Evolutionary conservation across 2,113 vertebrate species (phyloP), one percentile per base, ranked within the genome.

Genomic region (Corythornis madagascariensis): DNA sequence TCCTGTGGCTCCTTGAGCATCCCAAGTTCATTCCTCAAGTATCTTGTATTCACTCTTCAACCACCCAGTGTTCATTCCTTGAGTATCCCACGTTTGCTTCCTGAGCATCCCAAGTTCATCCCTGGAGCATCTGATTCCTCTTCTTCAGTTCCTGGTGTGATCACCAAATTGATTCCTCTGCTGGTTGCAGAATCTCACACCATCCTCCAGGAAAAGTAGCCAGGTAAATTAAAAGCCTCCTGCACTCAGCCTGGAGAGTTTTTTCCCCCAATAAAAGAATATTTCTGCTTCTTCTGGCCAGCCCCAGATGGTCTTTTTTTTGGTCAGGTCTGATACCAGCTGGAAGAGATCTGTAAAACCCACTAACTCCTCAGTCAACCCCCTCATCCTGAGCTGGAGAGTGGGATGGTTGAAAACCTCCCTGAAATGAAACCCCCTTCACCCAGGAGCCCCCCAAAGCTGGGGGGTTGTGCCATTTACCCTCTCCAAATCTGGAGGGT

Each of bases 71-170:
- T 50, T 24, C 22, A 50, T 50, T 50, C 48, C 48, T 24, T 50
- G 4, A 77, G 35, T 11, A 50, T 20, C 47, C 35, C 45, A 14
- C 1, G 14, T 35, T 35, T 1, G 4, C 8, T 67, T 31, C 75
- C 63, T 1, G 3, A 43, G 50, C 19, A 48, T 26, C 53, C 28
- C 42, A 17, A 0, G 1, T 33, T 35, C 1, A 0, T 3, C 33
- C 48, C 67, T 43, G 1, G 2, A 35, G 31, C 42, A 52, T 13
- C 83, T 53, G 57, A 2, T 43, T 57, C 42, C 47, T 45, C 66
- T 16, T 52, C 50, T 55, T 50, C 25, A 24, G 0, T n/a, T 52
- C 9, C 56, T 17, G 2, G 19, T 10, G 24, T 2, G 8, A 22
- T 40, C 0, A 0, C 61, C 79, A 28, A 56, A 52, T 40, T 4